Conservation (phyloP, 37 sponge, comb jelly and placozoan genomes). For the Diacarnus erythraeanus region DNA sequence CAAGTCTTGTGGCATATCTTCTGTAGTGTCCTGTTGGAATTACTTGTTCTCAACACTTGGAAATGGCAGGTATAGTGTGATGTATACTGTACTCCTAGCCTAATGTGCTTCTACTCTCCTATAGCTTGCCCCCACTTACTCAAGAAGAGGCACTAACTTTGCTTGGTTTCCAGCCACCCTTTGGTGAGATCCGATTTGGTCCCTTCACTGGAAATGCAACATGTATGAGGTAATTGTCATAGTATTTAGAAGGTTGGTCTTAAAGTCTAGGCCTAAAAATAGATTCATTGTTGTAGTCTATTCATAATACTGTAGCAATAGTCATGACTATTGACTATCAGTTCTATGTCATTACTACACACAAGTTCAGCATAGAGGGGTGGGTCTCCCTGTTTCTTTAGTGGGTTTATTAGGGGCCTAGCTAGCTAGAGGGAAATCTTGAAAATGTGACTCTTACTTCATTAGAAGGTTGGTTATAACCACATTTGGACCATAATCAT, state of each 20-base stretch:
- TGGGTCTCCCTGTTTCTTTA: too few relatives aligned
- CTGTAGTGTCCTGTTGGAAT: slow-evolving; percentile 87
- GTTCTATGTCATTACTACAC: too few relatives aligned
- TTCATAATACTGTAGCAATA: too few relatives aligned
- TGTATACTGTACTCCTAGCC: neutral
- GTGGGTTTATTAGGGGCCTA: too few relatives aligned
- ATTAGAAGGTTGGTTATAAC: too few relatives aligned
- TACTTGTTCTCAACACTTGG: slow-evolving; percentile 79
- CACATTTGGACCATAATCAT: too few relatives aligned
- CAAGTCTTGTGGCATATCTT: slow-evolving; percentile 80
- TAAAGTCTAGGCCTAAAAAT: too few relatives aligned
- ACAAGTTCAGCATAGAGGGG: too few relatives aligned
- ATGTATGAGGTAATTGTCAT: slow-evolving; percentile 70
- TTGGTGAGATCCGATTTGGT: slow-evolving; percentile 83
- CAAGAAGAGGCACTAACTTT: slow-evolving; percentile 75
- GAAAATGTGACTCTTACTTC: too few relatives aligned
- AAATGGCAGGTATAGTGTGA: slow-evolving; percentile 53
- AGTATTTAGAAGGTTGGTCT: neutral
- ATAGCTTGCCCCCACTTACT: slow-evolving; percentile 62
- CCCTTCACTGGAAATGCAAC: slow-evolving; percentile 88
- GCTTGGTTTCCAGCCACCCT: slow-evolving; percentile 79
- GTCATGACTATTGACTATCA: too few relatives aligned
- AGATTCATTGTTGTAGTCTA: too few relatives aligned
- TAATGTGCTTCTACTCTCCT: neutral
- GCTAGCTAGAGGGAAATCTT: too few relatives aligned